Evolutionary conservation across 2,113 vertebrate genomes (phyloP), one percentile per base, ranked within the genome.

Genomic region (Paramisgurnus dabryanus): DNA sequence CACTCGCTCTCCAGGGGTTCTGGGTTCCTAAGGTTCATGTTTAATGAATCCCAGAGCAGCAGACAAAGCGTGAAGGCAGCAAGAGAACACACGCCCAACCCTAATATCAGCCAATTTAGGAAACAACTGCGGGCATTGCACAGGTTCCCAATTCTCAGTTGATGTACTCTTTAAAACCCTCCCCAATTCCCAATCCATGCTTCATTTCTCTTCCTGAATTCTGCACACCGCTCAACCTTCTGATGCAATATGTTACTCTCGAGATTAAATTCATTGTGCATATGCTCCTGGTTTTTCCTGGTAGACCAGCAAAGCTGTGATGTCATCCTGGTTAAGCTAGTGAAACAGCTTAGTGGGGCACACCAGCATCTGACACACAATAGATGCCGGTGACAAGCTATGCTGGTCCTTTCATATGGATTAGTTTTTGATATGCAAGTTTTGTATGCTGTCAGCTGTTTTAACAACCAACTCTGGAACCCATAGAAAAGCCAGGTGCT

Each of bases 21-120:
- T 58, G 78, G 64, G 63, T 83, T 78, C 82, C 67, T 87, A 80
- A 88, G 86, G 79, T 55, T 81, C 75, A 70, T 88, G 86, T 78
- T 84, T 90, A 89, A 92, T 89, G 83, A 67, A 50, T 81, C 87
- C 84, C 89, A 88, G 89, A 84, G 80, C 78, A 79, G 57, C 65
- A 76, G 47, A 85, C 79, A 63, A 49, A 45, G 70, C 34, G 49
- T 53, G 68, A 34, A 70, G 81, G 86, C 63, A 61, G 78, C 79
- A 63, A 80, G 47, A 64, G 78, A 65, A 65, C 84, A 84, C 85
- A 13, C 83, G 80, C 67, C 70, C 78, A 86, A 72, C 79, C 79
- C 78, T 76, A 63, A 73, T 86, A 76, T 71, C 67, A 66, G 79
- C 84, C 67, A 76, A 78, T 76, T 77, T 57, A 74, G 85, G 83